Evolutionary conservation across 2,113 vertebrate species (phyloP).

Genomic region (Ginglymostoma cirratum): DNA sequence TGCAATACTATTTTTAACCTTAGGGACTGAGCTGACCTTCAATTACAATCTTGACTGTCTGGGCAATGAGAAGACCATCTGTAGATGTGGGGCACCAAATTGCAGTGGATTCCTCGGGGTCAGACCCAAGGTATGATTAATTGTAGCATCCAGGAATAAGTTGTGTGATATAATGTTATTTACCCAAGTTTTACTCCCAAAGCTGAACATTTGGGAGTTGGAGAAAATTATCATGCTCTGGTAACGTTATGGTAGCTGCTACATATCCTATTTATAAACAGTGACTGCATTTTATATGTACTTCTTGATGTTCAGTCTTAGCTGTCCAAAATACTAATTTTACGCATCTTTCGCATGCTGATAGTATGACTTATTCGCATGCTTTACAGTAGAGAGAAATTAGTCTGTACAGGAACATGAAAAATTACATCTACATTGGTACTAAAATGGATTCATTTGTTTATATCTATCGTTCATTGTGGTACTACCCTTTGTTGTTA

Average conservation of each 20-base stretch:
- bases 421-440: neutral
- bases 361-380: neutral
- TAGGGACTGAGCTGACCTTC: constrained; percentile 91
- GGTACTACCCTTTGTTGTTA: neutral
- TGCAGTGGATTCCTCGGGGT: constrained; percentile 96
- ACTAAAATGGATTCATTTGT: neutral
- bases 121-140: constrained; percentile 75
- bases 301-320: neutral
- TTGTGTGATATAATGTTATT: neutral
- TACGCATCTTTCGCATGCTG: neutral
- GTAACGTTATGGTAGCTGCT: no score
- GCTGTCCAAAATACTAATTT: neutral
- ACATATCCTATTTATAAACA: no score
- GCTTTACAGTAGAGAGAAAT: neutral
- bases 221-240: neutral
- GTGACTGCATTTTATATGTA: no score
- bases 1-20: neutral
- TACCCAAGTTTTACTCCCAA: neutral
- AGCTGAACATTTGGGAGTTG: neutral
- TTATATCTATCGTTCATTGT: neutral
- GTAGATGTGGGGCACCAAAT: constrained; percentile 88
- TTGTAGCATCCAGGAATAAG: neutral
- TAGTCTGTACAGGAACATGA: neutral
- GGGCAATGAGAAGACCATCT: constrained; percentile 92
- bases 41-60: constrained; percentile 97